These are phyloP conservation scores for Uropsilus gracilis DNA, from an alignment of 2,113 vertebrate genomes.

Conservation along the genomic window DNA sequence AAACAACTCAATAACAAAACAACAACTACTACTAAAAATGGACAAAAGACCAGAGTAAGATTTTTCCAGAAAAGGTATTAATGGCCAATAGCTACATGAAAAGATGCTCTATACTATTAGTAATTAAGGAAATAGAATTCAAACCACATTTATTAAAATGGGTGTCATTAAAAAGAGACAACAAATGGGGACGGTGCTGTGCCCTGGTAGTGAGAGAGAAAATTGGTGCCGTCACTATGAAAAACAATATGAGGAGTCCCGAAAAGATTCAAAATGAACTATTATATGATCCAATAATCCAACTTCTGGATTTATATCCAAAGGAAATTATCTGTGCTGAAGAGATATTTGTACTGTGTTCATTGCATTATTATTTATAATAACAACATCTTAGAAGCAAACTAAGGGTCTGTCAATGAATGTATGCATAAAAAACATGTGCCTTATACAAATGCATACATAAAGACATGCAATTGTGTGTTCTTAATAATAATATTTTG, in stretches of 20 bases:
- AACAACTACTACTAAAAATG: background rate
- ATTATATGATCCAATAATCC: background rate
- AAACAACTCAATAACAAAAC: background rate
- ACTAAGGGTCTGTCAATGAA: background rate
- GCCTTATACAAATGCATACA: background rate
- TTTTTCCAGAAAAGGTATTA: background rate
- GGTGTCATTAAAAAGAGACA: background rate
- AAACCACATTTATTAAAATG: background rate
- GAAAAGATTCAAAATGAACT: background rate
- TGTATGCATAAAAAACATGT: background rate
- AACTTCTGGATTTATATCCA: background rate
- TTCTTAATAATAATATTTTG: too few relatives aligned
- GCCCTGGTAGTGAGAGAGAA: background rate
- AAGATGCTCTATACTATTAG: background rate
- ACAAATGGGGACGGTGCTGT: background rate
- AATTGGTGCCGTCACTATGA: background rate
- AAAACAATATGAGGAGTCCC: background rate
- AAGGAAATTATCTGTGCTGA: background rate
- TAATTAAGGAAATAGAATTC: background rate
- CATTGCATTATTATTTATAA: background rate
- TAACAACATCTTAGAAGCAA: background rate
- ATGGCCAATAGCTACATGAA: background rate
- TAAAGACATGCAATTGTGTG: background rate
- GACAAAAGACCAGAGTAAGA: background rate
- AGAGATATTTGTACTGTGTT: background rate